These are phyloP conservation scores for Reinhardtius hippoglossoides DNA, from an alignment of 2,113 vertebrate species.

Conservation along the genomic window DNA sequence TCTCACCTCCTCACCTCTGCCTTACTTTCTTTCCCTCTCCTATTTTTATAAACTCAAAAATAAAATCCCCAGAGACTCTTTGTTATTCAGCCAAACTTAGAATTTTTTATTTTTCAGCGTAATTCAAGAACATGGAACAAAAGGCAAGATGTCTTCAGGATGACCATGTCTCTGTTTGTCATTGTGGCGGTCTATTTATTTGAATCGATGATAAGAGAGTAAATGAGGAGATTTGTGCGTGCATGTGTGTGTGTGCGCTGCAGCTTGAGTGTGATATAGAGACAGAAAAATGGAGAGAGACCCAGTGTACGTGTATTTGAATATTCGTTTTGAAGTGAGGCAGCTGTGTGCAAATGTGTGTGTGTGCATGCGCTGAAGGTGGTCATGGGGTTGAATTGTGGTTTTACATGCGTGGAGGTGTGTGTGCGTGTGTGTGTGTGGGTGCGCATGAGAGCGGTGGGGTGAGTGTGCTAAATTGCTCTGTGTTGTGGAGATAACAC, in stretches of 20 bases:
- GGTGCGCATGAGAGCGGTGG: constrained; percentile 28
- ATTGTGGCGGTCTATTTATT: neutral
- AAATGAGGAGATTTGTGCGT: constrained; percentile 33
- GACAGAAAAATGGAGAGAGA: neutral
- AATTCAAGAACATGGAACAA: neutral
- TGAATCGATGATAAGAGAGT: constrained; percentile 2
- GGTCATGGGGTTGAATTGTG: constrained; percentile 49
- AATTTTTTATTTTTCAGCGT: too few species aligned
- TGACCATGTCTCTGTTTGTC: neutral
- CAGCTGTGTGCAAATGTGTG: constrained; percentile 73
- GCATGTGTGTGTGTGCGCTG: constrained; percentile 11
- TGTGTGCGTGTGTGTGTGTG: constrained; percentile 31
- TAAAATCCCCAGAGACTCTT: too few species aligned
- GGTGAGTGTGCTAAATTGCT: constrained; percentile 74
- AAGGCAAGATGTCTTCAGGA: neutral
- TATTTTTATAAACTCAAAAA: too few species aligned
- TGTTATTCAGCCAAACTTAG: too few species aligned
- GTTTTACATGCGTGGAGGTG: constrained; percentile 28
- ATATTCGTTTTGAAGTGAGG: constrained; percentile 49
- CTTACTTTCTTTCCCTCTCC: neutral
- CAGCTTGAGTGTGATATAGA: neutral
- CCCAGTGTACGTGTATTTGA: constrained; percentile 43
- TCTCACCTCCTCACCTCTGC: too few species aligned
- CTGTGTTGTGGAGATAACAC: constrained; percentile 82
- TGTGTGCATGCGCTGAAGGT: constrained; percentile 37